Evolutionary conservation across 1,140 invertebrate genomes (phyloP), one percentile per base, ranked within the genome.

Genomic region (Homalodisca vitripennis): DNA sequence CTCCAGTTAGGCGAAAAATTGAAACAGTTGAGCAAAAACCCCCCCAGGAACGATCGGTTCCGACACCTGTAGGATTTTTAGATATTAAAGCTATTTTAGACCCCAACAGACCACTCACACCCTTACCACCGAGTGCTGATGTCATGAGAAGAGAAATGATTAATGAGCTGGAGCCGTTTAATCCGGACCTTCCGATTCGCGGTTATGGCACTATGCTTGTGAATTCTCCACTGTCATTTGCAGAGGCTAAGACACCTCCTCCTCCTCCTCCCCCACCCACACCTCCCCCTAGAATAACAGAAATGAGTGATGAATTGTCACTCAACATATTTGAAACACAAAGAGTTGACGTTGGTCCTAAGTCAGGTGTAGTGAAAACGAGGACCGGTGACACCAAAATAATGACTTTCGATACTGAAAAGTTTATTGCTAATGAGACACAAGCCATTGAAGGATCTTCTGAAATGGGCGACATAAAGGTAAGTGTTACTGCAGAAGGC

Each of bases 81-180:
- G 63, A 66, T 26, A 46, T 66, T n/a, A 46, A 46, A 6, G 63
- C 14, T 27, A 47, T 41, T 31, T 20, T 66, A 22, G 34, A 66
- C 26, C 63, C 63, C 1, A 66, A 66, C 41, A 41, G 63, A 41
- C 63, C 63, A 13, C 63, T 66, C 46, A 66, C 63, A 1, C 63
- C 63, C 20, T 27, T 66, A 20, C 63, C 63, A 13, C 32, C 20
- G 41, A 66, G 32, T 41, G 41, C 32, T 10, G 32, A 41, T 17
- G 41, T 66, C 14, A 66, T 66, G 10, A 41, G 27, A 27, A 46
- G 63, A 66, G 63, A 46, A 17, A 66, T 66, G 63, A 47, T 66
- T 47, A 27, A 46, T 24, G 63, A 66, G 26, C 41, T 66, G n/a
- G 41, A 47, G 31, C 63, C 63, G 1, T 66, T 46, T 24, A 66